Conservation (phyloP, 2,888 invertebrate genomes). For the Physocephala rufipes region DNA sequence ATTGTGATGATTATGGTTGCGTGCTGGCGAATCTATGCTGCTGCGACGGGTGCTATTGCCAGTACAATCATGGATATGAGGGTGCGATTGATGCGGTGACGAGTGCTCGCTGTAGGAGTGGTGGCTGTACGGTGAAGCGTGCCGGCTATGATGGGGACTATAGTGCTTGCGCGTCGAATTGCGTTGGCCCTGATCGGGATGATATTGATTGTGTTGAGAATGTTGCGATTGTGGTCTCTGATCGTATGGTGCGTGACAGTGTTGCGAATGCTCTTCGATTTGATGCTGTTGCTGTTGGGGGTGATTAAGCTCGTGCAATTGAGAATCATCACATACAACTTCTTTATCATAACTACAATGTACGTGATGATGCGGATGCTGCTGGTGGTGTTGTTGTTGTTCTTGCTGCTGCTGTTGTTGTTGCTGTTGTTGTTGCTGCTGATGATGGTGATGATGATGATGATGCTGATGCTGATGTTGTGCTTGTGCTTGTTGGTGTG, state of each 20-base stretch:
- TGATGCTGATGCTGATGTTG: slow-evolving; percentile 51
- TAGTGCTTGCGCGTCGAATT: slow-evolving; percentile 53
- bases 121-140: slow-evolving; percentile 58
- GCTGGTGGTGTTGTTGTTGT: slow-evolving; percentile 36
- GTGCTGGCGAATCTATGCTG: slow-evolving; percentile 36
- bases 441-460: slow-evolving; percentile 47
- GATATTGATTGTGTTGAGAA: slow-evolving; percentile 28
- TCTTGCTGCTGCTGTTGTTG: slow-evolving; percentile 54
- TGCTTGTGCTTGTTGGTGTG: slow-evolving; percentile 45
- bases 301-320: slow-evolving; percentile 54
- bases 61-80: slow-evolving; percentile 48
- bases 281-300: slow-evolving; percentile 48
- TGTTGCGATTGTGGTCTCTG: slow-evolving; percentile 44
- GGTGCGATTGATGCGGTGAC: slow-evolving; percentile 53
- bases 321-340: slow-evolving; percentile 64
- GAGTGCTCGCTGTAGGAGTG: slow-evolving; percentile 54
- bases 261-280: slow-evolving; percentile 48
- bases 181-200: slow-evolving; percentile 44
- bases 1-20: slow-evolving; percentile 42
- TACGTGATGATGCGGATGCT: slow-evolving; percentile 56
- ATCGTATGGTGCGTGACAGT: slow-evolving; percentile 42
- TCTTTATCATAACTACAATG: slow-evolving; percentile 65
- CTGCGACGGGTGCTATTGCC: slow-evolving; percentile 33
- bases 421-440: slow-evolving; percentile 50
- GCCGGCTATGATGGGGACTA: slow-evolving; percentile 53